A percentile compares a stretch with the other conserved stretches of the same genome.
phyloP scores from a whole-genome alignment of 2,797 vertebrate genomes.

The Characodon lateralis region DNA sequence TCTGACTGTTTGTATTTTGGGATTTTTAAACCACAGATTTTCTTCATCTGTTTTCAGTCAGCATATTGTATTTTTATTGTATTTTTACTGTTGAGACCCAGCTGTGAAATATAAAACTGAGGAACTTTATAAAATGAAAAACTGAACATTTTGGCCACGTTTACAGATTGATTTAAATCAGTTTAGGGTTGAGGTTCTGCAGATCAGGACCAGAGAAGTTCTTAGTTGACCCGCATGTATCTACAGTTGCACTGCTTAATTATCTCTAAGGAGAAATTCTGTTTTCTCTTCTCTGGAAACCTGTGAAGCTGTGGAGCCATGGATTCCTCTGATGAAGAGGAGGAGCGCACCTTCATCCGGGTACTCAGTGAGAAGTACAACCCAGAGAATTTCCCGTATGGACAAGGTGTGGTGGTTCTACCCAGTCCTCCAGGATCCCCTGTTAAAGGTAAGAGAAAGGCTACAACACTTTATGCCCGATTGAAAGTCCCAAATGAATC shows the following conservation, averaged over 20 bases:
- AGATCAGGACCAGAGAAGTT: neutral
- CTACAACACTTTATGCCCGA: neutral
- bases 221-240: too few species aligned
- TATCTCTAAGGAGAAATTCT: neutral
- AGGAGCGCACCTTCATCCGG: constrained; percentile 91
- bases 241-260: neutral
- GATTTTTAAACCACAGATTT: neutral
- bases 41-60: neutral
- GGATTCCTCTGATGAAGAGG: constrained; percentile 85
- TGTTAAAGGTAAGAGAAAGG: constrained; percentile 87
- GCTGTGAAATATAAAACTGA: neutral
- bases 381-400: constrained; percentile 95
- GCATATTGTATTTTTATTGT: neutral
- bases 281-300: neutral
- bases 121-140: neutral
- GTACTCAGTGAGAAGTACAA: constrained; percentile 96
- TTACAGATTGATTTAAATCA: neutral
- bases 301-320: constrained; percentile 71
- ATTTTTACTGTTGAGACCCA: neutral
- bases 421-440: constrained; percentile 92
- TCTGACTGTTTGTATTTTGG: neutral
- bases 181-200: neutral
- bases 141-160: neutral
- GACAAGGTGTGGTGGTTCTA: constrained; percentile 90
- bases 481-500: neutral